Evolutionary conservation across 1,140 invertebrate species (phyloP), one percentile per base, ranked within the genome.

Genomic region (Macrocentrus cingulum): DNA sequence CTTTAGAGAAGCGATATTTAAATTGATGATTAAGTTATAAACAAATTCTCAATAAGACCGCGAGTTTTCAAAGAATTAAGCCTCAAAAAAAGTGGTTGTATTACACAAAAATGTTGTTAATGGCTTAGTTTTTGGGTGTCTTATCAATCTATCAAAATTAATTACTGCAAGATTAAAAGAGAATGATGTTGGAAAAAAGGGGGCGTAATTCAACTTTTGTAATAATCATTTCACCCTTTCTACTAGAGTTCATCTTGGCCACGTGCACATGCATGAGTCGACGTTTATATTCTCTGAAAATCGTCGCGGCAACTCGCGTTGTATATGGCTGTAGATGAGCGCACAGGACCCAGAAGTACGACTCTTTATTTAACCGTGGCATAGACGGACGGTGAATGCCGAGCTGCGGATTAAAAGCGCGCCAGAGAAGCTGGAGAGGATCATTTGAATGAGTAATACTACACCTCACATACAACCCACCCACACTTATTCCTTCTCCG

Each of bases 381-480:
- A 66, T 65, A 72, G 67, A 61, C 32, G 45, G 74, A n/a, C n/a
- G 66, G 61, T 76, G 74, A 78, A 78, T 79, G 73, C 71, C 63
- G 54, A 65, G 56, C 32, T 50, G 59, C 60, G 70, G 71, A 76
- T 80, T 76, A 76, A 76, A 77, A 77, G 71, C 75, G 59, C 46
- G 41, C 22, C 13, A 22, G 20, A 34, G 29, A 45, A 54, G 59
- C 55, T 56, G 62, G 67, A 73, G 72, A 77, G 73, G 69, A 79
- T 77, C 72, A 76, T 79, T 79, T 79, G 78, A 80, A 80, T 80
- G 77, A 79, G 78, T 78, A 80, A 80, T 79, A 78, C 77, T 80
- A 80, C 77, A 80, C 78, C 74, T 77, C 72, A 67, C 67, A n/a
- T n/a, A 70, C 69, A 56, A 75, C 67, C 74, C 75, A 79, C 77